Evolutionary conservation across 1,140 invertebrate species (phyloP).

Genomic region (Megathymus violae): DNA sequence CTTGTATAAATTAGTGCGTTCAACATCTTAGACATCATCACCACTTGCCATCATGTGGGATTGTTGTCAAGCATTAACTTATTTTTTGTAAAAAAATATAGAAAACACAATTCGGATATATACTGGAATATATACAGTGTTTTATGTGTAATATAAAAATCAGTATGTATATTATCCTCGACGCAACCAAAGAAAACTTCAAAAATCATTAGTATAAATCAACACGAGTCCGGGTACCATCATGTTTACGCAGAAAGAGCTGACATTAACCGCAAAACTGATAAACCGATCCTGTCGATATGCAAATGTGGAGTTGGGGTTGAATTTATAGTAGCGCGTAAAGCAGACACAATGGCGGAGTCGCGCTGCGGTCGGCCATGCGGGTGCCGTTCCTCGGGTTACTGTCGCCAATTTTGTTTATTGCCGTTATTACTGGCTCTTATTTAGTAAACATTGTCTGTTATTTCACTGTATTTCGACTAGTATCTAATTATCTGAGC

Average conservation of each 20-base stretch:
- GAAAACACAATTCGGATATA: too few relatives aligned
- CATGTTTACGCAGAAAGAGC: slow-evolving; percentile 26
- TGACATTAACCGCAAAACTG: slow-evolving; percentile 43
- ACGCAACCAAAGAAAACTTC: too few relatives aligned
- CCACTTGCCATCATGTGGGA: too few relatives aligned
- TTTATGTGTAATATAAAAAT: too few relatives aligned
- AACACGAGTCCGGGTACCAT: slow-evolving; percentile 11
- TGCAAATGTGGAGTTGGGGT: slow-evolving; percentile 52
- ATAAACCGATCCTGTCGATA: slow-evolving; percentile 55
- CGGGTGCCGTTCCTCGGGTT: slow-evolving; percentile 53
- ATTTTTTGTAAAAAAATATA: too few relatives aligned
- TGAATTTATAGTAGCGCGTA: slow-evolving; percentile 56
- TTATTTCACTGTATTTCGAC: background rate
- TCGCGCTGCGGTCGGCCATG: slow-evolving; percentile 48
- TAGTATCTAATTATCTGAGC: too few relatives aligned
- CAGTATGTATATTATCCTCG: too few relatives aligned
- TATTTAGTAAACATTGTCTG: slow-evolving; percentile 53
- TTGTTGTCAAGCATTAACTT: too few relatives aligned
- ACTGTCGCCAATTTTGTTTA: slow-evolving; percentile 51
- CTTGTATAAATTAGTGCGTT: too few relatives aligned
- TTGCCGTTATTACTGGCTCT: slow-evolving; percentile 40
- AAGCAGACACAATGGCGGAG: slow-evolving; percentile 41
- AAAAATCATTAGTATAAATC: slow-evolving; percentile 26
- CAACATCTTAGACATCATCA: too few relatives aligned
- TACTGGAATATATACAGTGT: too few relatives aligned